These are phyloP conservation scores for Ichneumon xanthorius DNA, from an alignment of 2,888 invertebrate genomes.

Conservation along the genomic window DNA sequence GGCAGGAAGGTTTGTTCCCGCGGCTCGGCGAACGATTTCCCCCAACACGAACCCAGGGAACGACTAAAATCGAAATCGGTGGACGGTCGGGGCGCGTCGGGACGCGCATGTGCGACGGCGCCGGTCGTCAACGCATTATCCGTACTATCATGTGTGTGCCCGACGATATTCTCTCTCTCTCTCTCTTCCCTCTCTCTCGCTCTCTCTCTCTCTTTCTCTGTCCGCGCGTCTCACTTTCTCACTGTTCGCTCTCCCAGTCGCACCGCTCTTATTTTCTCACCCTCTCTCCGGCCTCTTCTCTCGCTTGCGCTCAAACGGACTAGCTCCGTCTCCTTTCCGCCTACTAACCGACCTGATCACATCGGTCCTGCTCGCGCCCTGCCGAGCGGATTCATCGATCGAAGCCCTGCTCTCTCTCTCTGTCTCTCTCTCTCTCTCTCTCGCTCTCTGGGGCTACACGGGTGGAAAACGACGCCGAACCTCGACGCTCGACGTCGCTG, in stretches of 20 bases:
- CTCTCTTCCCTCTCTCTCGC: not conserved
- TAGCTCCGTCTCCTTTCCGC: constrained; percentile 55
- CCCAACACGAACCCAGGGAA: constrained; percentile 83
- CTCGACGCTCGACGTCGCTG: constrained; percentile 18
- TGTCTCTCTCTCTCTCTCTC: constrained; percentile 1
- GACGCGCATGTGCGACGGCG: constrained; percentile 83
- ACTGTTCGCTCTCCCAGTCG: constrained; percentile 18
- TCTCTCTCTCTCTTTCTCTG: constrained; percentile 61
- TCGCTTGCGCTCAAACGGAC: constrained; percentile 2
- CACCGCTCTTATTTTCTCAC: constrained; percentile 66
- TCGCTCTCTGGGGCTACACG: not conserved
- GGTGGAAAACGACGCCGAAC: constrained; percentile 15
- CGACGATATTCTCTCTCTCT: constrained; percentile 65
- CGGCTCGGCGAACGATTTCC: constrained; percentile 79
- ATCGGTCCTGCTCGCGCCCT: constrained; percentile 72
- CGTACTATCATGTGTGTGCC: constrained; percentile 72
- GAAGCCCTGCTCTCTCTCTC: constrained; percentile 40
- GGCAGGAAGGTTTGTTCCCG: constrained; percentile 55
- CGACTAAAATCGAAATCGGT: constrained; percentile 85
- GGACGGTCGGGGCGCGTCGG: constrained; percentile 81
- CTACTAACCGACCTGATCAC: constrained; percentile 81
- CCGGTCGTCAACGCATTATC: constrained; percentile 81
- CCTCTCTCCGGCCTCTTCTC: constrained; percentile 75
- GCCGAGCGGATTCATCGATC: constrained; percentile 68
- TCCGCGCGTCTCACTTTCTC: constrained; percentile 32